A percentile compares a stretch with the other conserved stretches of the same genome.
Evolutionary conservation across 2,888 invertebrate species (phyloP).

Genomic region (Lagria hirta): DNA sequence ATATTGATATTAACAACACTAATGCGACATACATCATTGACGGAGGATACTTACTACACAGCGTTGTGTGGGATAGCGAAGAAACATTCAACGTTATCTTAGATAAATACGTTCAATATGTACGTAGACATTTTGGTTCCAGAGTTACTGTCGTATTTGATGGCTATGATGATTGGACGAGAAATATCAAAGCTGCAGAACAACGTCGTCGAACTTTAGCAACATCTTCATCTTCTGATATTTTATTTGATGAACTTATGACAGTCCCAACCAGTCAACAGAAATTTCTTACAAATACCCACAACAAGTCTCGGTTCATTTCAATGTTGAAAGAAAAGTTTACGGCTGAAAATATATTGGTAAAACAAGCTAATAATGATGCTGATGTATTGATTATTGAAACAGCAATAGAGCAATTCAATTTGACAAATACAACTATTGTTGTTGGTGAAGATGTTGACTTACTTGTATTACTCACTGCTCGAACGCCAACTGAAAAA

Average conservation of each 20-base stretch:
- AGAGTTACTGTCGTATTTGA: slow-evolving; percentile 13
- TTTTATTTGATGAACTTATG: slow-evolving; percentile 26
- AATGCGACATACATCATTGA: slow-evolving; percentile 28
- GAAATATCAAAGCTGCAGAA: slow-evolving; percentile 35
- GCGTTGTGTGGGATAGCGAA: slow-evolving; percentile 36
- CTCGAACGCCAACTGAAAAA: too few species aligned
- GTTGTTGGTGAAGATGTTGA: too few species aligned
- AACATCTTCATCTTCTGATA: slow-evolving; percentile 15
- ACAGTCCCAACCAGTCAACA: slow-evolving; percentile 29
- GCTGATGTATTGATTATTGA: slow-evolving; percentile 26
- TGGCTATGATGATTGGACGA: slow-evolving; percentile 7
- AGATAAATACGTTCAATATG: slow-evolving; percentile 33
- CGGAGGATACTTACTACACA: slow-evolving; percentile 40
- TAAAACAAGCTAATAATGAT: slow-evolving; percentile 27
- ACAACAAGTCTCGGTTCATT: slow-evolving; percentile 34
- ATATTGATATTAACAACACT: slow-evolving; percentile 7
- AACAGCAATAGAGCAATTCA: too few species aligned
- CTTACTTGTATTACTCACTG: too few species aligned
- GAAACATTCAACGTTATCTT: slow-evolving; percentile 28
- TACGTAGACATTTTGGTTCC: slow-evolving; percentile 31
- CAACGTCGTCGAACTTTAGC: slow-evolving; percentile 26
- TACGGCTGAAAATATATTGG: slow-evolving; percentile 20
- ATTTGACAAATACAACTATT: too few species aligned
- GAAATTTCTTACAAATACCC: slow-evolving; percentile 32
- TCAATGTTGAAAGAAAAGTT: slow-evolving; percentile 17